These are phyloP conservation scores for Bradynema listronoti DNA, from an alignment of 1,140 invertebrate genomes.

Conservation along the genomic window DNA sequence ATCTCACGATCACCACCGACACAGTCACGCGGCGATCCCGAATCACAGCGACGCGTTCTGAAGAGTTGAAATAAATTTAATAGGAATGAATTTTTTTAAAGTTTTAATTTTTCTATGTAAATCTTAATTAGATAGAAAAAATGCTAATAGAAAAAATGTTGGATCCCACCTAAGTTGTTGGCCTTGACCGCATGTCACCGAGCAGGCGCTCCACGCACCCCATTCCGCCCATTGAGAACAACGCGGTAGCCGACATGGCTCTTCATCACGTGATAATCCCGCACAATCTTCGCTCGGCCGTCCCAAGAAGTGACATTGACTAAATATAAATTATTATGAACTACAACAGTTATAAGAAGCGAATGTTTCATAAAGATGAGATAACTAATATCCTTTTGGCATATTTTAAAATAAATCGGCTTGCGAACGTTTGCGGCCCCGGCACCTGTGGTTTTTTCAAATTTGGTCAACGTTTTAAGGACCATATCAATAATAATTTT, in stretches of 20 bases:
- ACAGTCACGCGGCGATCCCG: constrained; percentile 26
- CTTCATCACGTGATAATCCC: constrained; percentile 35
- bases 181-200: constrained; percentile 42
- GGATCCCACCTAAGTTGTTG: constrained; percentile 25
- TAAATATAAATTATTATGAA: constrained; percentile 14
- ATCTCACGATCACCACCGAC: constrained; percentile 28
- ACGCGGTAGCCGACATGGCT: constrained; percentile 25
- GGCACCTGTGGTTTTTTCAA: too few species aligned
- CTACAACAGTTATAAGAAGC: too few species aligned
- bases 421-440: too few species aligned
- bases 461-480: too few species aligned
- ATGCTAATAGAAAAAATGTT: not conserved
- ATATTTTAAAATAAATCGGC: too few species aligned
- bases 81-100: constrained; percentile 5
- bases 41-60: constrained; percentile 33
- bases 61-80: constrained; percentile 6
- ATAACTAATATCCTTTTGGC: too few species aligned
- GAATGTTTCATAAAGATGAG: too few species aligned
- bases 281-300: constrained; percentile 20
- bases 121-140: too few species aligned
- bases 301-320: constrained; percentile 30
- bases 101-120: not conserved
- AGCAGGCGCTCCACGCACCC: constrained; percentile 28
- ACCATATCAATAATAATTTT: too few species aligned
- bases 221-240: constrained; percentile 33